A percentile compares a stretch with the other conserved stretches of the same genome.
phyloP scores from a whole-genome alignment of 2,888 invertebrate species.

The Coenonympha glycerion region DNA sequence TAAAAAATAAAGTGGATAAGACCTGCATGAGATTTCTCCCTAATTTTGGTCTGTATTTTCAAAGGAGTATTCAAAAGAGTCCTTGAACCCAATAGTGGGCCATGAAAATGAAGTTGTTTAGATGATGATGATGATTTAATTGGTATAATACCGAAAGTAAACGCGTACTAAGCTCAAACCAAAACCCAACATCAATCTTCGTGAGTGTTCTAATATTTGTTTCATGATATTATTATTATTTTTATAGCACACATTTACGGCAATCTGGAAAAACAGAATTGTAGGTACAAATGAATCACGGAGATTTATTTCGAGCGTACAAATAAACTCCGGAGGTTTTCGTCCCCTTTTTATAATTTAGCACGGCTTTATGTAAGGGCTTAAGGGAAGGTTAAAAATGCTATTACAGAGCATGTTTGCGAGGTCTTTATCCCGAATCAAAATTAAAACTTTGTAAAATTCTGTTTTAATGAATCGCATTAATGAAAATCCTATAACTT shows the following conservation, averaged over 20 bases:
- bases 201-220: conserved; percentile 23
- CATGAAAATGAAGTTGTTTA: too few relatives aligned
- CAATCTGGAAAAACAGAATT: conserved; percentile 34
- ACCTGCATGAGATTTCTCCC: too few relatives aligned
- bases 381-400: conserved; percentile 7
- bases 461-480: too few relatives aligned
- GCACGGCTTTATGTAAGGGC: conserved; percentile 30
- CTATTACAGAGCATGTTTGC: neutral
- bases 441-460: neutral
- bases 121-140: neutral
- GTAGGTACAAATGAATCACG: conserved; percentile 45
- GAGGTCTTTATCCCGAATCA: neutral
- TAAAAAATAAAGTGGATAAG: too few relatives aligned
- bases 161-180: conserved; percentile 12
- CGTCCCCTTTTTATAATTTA: conserved; percentile 50
- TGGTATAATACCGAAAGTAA: conserved; percentile 1
- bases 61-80: too few relatives aligned
- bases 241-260: conserved; percentile 22
- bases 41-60: too few relatives aligned
- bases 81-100: too few relatives aligned
- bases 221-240: conserved; percentile 28
- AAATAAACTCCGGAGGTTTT: conserved; percentile 37
- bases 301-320: conserved; percentile 50
- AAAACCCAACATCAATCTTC: conserved; percentile 23
- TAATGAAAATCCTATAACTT: too few relatives aligned